phyloP scores from a whole-genome alignment of 2,888 invertebrate genomes.

The Cryptocephalus moraei region DNA sequence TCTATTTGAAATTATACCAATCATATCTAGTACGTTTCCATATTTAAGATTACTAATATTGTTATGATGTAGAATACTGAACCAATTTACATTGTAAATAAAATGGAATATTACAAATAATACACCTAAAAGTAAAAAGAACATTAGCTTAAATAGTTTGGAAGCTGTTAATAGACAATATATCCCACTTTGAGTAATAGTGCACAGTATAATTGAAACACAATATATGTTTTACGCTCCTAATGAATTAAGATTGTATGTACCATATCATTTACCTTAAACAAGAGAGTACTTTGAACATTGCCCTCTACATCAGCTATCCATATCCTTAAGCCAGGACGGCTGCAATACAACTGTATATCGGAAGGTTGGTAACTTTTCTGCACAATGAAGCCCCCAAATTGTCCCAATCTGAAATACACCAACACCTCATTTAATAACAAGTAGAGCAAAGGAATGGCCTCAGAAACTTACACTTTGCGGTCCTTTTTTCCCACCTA shows the following conservation, averaged over 20 bases:
- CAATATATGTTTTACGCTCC: background rate
- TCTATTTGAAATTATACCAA: too few species aligned
- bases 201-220: too few species aligned
- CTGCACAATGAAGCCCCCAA: slow-evolving; percentile 51
- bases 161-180: too few species aligned
- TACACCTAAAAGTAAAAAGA: too few species aligned
- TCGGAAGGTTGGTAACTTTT: slow-evolving; percentile 42
- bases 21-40: too few species aligned
- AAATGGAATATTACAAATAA: too few species aligned
- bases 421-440: slow-evolving; percentile 1
- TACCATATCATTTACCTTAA: slow-evolving; percentile 60
- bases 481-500: slow-evolving; percentile 83
- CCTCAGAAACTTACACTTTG: slow-evolving; percentile 51
- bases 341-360: slow-evolving; percentile 58
- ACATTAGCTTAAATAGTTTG: too few species aligned
- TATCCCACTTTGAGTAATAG: too few species aligned
- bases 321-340: slow-evolving; percentile 81
- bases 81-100: too few species aligned
- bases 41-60: too few species aligned
- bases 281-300: slow-evolving; percentile 76
- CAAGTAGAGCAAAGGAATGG: background rate
- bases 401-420: slow-evolving; percentile 45
- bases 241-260: background rate
- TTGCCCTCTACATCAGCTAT: slow-evolving; percentile 62
- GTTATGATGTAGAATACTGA: too few species aligned